Base-by-base conservation (phyloP, 2,797 vertebrate genomes). In the Benthosema pterotum region DNA sequence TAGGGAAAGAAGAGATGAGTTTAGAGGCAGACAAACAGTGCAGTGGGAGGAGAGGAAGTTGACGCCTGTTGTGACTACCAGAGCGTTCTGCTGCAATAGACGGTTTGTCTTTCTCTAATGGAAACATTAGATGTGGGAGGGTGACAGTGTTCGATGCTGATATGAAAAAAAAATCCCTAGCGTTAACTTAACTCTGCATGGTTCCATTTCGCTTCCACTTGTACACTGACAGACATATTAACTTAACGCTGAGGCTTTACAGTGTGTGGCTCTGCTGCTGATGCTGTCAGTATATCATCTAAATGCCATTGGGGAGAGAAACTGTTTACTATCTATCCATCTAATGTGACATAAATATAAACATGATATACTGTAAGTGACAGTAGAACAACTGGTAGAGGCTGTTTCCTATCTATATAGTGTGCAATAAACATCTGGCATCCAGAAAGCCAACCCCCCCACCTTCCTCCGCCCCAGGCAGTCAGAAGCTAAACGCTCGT, bases 341-440 rank as follows among this genome's bases (percentile, higher is more conserved):
- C 74, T 71, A 72, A 65, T 74, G 76, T 72, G 61, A 38, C 32
- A 38, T 38, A 38, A 38, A 38, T 38, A 38, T 38, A 38, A 38
- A 38, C 32, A 8, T 38, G 32, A 38, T 38, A 38, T 38, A 38
- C 7, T 69, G 64, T 57, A 80, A 83, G 77, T 77, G 53, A 78
- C 72, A 72, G 73, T 70, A 56, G 60, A 71, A 77, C 76, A 69
- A 66, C 76, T 75, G 42, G 65, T 65, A 51, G 67, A 0, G 47
- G 63, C 42, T 2, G 54, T 72, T 50, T 52, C 56, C 63, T 72
- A 74, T 82, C 78, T 88, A 85, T 88, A 85, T 82, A 83, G 74
- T 71, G 42, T 80, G 83, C 69, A 70, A 62, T 65, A 68, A 83
- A 88, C 90, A 93, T 92, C 90, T 93, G 91, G 89, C 67, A 70